Base-by-base conservation (phyloP, 1,140 invertebrate genomes). In the Zelostemma sp. region DNA sequence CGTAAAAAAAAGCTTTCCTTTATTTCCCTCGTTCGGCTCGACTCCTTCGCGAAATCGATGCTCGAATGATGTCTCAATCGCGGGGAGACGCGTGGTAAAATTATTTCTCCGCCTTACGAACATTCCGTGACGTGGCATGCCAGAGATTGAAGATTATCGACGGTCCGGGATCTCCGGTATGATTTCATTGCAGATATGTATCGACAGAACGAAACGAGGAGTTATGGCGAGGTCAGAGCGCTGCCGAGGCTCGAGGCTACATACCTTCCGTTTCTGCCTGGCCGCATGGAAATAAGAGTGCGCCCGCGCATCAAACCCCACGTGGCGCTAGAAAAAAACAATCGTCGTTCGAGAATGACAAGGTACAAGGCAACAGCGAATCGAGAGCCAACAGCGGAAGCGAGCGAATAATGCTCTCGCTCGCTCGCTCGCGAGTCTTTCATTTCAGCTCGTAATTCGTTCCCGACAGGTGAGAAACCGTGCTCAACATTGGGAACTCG, bases 111-210 rank as follows among this genome's bases (percentile, higher is more conserved):
- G 9, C 71, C 64, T 68, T 54, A 47, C 40, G 56, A 71, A 72
- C 61, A 56, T 65, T 73, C 68, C 74, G 75, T 76, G 78, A 81
- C 74, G 72, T 40, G 68, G 75, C 79, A 78, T 76, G 67, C 47
- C 46, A 63, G 59, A 54, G 66, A 62, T 71, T 70, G 69, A 68
- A 75, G 78, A 80, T 80, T 72, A 80, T 81, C 76, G 66, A 56
- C 51, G 43, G 28, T 64, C 40, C 17, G 31, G 40, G 40, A 80
- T 75, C 73, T 68, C 43, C 50, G 58, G 62, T 73, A 79, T 75
- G 68, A 78, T 80, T 80, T 72, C 76, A 64, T 47, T 57, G 61
- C 38, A 63, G 73, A 74, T 73, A 60, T 35, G 64, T 69, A 75
- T 79, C 70, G 75, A 55, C 56, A 62, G 57, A 62, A 38, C 15